These are phyloP conservation scores for Peromyscus melanophrys DNA, from an alignment of 2,797 vertebrate genomes.

Conservation along the genomic window DNA sequence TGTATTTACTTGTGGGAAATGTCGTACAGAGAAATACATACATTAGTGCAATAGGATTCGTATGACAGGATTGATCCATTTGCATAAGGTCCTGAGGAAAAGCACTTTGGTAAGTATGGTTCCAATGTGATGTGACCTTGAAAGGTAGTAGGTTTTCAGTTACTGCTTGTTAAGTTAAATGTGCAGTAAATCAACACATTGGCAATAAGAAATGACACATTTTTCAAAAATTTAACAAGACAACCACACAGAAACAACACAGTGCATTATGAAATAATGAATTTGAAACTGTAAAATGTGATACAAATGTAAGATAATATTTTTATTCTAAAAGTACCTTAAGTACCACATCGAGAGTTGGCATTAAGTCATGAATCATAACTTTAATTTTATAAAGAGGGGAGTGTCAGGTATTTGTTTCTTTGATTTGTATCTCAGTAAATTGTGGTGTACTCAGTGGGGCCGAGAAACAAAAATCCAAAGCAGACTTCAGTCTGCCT, in stretches of 20 bases:
- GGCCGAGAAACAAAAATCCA: conserved; percentile 58
- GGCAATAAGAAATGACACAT: conserved; percentile 32
- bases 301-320: conserved; percentile 48
- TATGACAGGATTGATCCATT: conserved; percentile 2
- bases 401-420: conserved; percentile 62
- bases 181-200: conserved; percentile 63
- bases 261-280: conserved; percentile 44
- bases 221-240: conserved; percentile 64
- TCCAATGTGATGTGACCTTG: conserved; percentile 24
- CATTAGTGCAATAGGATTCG: conserved; percentile 23
- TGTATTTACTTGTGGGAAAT: conserved; percentile 31
- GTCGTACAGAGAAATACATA: background rate
- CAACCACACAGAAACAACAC: conserved; percentile 40
- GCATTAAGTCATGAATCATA: conserved; percentile 65
- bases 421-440: conserved; percentile 73
- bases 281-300: conserved; percentile 57
- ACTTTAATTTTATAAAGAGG: conserved; percentile 68
- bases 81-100: conserved; percentile 18
- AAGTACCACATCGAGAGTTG: conserved; percentile 56
- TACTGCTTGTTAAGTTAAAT: conserved; percentile 55
- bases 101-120: conserved; percentile 52
- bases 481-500: conserved; percentile 63
- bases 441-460: conserved; percentile 31
- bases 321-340: conserved; percentile 66
- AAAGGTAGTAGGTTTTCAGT: conserved; percentile 57